Evolutionary conservation across 2,113 vertebrate species (phyloP).

Genomic region (Corythoichthys intestinalis): DNA sequence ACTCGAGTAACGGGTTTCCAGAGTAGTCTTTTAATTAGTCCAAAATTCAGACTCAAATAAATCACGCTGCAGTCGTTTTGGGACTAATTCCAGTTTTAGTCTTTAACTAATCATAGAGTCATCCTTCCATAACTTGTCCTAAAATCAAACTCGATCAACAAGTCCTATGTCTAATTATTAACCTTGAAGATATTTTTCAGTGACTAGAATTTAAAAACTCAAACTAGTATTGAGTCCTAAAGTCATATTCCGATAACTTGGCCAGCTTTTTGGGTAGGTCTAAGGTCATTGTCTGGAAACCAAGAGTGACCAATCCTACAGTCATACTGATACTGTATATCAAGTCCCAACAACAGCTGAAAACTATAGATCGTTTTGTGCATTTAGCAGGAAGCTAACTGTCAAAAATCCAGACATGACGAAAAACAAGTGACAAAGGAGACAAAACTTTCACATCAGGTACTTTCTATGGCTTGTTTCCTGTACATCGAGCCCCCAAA

Average conservation of each 20-base stretch:
- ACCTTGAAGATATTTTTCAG: not conserved
- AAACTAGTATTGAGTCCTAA: not conserved
- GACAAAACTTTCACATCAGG: not conserved
- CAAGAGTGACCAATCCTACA: no score
- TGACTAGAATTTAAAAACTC: no score
- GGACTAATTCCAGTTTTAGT: not conserved
- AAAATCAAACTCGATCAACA: conserved; percentile 22
- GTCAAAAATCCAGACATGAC: not conserved
- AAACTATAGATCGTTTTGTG: no score
- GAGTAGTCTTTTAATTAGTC: not conserved
- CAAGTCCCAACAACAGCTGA: not conserved
- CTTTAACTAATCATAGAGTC: not conserved
- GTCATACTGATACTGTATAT: not conserved
- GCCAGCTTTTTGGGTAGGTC: no score
- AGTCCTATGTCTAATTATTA: not conserved
- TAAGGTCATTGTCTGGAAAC: no score
- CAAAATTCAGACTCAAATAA: not conserved
- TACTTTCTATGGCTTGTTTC: not conserved
- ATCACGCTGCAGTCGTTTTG: not conserved
- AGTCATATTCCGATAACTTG: no score
- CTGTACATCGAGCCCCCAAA: not conserved
- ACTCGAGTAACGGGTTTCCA: no score
- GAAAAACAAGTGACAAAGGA: not conserved
- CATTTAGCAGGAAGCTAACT: not conserved
- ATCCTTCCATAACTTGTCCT: not conserved